Conservation (phyloP, 2,888 invertebrate species). For the Chrysopilus asiliformis region DNA sequence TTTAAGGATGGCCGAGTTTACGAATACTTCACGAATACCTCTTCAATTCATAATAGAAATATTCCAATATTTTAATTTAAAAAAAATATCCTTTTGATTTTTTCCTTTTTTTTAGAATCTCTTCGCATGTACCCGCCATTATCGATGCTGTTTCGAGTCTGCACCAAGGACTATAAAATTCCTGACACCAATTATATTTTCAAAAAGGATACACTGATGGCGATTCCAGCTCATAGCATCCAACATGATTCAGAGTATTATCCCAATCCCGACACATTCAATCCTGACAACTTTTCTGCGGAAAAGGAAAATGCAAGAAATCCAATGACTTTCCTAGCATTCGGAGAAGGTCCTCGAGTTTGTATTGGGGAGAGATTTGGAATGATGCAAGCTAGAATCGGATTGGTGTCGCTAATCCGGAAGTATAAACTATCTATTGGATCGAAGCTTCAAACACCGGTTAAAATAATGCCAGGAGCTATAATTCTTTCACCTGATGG, state of each 20-base stretch:
- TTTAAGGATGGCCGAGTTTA: too few relatives aligned
- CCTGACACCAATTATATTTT: slow-evolving; percentile 18
- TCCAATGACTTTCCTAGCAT: slow-evolving; percentile 8
- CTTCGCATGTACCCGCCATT: slow-evolving; percentile 38
- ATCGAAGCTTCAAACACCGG: neutral
- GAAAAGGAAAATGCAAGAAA: slow-evolving; percentile 18
- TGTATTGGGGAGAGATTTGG: slow-evolving; percentile 14
- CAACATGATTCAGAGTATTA: slow-evolving; percentile 28
- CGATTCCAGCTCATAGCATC: slow-evolving; percentile 21
- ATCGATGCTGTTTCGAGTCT: slow-evolving; percentile 21
- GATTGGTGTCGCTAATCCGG: neutral
- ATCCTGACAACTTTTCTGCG: slow-evolving; percentile 28
- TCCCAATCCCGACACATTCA: slow-evolving; percentile 26
- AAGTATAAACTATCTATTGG: neutral
- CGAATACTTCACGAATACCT: too few relatives aligned
- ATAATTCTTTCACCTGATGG: neutral
- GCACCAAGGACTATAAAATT: slow-evolving; percentile 19
- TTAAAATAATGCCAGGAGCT: neutral
- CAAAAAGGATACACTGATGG: slow-evolving; percentile 19
- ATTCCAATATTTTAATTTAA: too few relatives aligned
- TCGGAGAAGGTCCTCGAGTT: slow-evolving; percentile 13
- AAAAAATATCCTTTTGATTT: too few relatives aligned
- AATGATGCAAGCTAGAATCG: slow-evolving; percentile 9
- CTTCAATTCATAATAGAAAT: too few relatives aligned
- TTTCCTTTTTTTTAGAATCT: slow-evolving; percentile 33